These are phyloP conservation scores for Ptyas mucosa DNA, from an alignment of 2,113 vertebrate genomes.

Conservation along the genomic window DNA sequence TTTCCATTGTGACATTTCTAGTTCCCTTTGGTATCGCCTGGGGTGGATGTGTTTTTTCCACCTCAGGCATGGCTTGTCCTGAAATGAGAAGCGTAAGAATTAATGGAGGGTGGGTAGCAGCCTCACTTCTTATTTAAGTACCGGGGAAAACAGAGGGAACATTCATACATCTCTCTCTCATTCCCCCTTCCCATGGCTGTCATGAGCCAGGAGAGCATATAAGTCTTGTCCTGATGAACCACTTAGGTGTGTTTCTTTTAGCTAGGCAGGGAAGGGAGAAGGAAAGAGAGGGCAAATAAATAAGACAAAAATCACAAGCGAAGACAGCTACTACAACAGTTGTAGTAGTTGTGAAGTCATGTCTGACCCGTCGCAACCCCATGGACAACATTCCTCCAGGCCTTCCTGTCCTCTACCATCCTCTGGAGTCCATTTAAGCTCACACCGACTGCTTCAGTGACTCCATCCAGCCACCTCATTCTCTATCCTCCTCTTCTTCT, in stretches of 20 bases:
- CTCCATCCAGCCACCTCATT: too few relatives aligned
- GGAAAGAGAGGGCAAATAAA: neutral
- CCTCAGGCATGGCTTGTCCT: constrained; percentile 43
- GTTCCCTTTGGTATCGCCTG: constrained; percentile 26
- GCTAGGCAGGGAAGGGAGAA: too few relatives aligned
- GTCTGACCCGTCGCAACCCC: too few relatives aligned
- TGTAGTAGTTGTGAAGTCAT: too few relatives aligned
- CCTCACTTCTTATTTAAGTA: neutral
- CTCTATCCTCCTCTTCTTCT: too few relatives aligned
- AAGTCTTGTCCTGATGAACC: neutral
- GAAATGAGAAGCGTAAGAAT: neutral
- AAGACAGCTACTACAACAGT: neutral
- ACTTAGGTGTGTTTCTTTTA: neutral
- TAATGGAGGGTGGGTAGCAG: neutral
- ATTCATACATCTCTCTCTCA: neutral
- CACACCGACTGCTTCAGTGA: too few relatives aligned
- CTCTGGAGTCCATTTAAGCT: too few relatives aligned
- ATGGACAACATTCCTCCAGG: too few relatives aligned
- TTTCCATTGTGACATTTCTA: neutral
- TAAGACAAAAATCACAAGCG: neutral
- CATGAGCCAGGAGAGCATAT: neutral
- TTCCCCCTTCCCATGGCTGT: neutral
- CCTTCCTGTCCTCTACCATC: too few relatives aligned
- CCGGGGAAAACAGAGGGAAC: neutral
- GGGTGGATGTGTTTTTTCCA: constrained; percentile 45